Conservation (phyloP, 2,797 vertebrate genomes). For the Agapornis canus region DNA sequence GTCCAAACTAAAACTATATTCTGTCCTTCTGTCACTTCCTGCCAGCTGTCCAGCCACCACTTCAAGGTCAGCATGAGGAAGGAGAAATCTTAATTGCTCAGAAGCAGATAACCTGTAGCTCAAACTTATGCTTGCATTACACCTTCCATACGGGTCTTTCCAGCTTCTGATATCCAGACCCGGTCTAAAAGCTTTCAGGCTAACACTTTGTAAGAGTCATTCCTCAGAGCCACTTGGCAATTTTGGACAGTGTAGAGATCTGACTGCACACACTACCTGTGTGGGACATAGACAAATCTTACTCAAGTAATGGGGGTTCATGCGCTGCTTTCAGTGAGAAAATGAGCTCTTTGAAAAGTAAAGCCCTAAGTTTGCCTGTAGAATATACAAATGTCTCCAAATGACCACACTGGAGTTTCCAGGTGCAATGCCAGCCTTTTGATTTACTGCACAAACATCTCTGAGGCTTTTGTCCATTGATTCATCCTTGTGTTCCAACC, state of each 20-base stretch:
- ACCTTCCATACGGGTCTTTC: background rate
- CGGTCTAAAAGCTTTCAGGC: background rate
- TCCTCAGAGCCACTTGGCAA: background rate
- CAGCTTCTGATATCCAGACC: background rate
- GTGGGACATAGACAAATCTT: background rate
- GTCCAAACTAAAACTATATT: background rate
- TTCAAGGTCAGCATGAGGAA: background rate
- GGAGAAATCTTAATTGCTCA: background rate
- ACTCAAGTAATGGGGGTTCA: background rate
- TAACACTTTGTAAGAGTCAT: rapidly evolving
- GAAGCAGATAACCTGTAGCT: background rate
- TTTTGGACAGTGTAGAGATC: background rate
- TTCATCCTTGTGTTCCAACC: background rate
- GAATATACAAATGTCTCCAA: background rate
- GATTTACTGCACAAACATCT: background rate
- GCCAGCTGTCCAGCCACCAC: background rate
- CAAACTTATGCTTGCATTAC: background rate
- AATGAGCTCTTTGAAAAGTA: background rate
- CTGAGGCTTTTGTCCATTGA: background rate
- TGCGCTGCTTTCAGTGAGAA: background rate
- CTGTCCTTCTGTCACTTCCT: background rate
- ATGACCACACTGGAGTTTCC: background rate
- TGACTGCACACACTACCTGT: background rate
- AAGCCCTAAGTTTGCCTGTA: background rate
- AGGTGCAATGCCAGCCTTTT: background rate